Base-by-base conservation (phyloP, 2,797 vertebrate genomes). In the Lagorchestes hirsutus region DNA sequence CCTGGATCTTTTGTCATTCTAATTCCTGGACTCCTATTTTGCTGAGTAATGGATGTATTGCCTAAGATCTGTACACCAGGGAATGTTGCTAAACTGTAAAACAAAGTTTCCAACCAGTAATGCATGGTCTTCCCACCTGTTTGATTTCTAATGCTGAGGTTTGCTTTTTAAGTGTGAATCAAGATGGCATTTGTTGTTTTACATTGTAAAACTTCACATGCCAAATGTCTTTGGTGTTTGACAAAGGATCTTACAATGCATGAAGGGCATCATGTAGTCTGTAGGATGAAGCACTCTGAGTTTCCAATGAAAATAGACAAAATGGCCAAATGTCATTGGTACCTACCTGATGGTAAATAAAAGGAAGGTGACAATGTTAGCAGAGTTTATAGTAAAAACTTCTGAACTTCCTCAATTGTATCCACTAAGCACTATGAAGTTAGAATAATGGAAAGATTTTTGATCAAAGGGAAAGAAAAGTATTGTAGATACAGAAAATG, bases 161-260 rank as follows among this genome's bases (percentile, higher is more conserved):
- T 94, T 74, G 62, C 67, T 40, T 74, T 74, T 95, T 97, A 96
- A 90, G 55, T 93, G 22, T 57, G 1, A 50, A 91, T 96, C 91
- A 95, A 92, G 52, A 91, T 94, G n/a, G 57, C 91, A 96, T 90
- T n/a, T 28, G 90, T 59, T 95, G 46, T 93, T 96, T 97, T 93
- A 95, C 90, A 57, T 12, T 46, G 9, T 82, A 22, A 82, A 82
- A 82, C n/a, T 92, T 97, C 50, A 97, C 90, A 67, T 1, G 62
- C 0, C 13, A 56, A 6, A 67, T 55, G 67, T 92, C 3, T 10
- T 55, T 24, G 92, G 34, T 92, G 93, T 90, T 94, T 91, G 90
- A 34, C 54, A 91, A 90, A 93, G 28, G 91, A 91, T 55, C 57
- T 55, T 55, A 82, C 54, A 94, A 93, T 56, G 67, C 91, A 92